A percentile compares a stretch with the other conserved stretches of the same genome.
Conservation (phyloP, 2,113 vertebrate genomes). For the Micronycteris hirsuta region DNA sequence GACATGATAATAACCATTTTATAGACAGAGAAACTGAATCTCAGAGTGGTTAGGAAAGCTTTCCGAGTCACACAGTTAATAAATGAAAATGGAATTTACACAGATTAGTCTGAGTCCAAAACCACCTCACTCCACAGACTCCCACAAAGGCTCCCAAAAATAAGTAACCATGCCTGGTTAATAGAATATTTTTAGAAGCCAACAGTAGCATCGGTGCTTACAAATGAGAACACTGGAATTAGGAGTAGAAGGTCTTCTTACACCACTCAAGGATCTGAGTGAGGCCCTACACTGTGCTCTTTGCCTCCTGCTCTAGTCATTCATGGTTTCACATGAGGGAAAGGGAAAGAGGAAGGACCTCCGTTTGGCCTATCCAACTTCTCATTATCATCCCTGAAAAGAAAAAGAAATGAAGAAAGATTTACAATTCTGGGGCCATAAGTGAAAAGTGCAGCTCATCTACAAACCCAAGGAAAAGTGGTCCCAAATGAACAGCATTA, state of each 20-base stretch:
- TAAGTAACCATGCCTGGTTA: background rate
- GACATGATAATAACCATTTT: background rate
- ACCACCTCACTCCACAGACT: background rate
- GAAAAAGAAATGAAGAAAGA: background rate
- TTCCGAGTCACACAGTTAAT: background rate
- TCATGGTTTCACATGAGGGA: background rate
- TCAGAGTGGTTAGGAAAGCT: background rate
- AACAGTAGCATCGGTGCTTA: background rate
- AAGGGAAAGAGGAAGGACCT: background rate
- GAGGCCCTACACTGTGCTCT: background rate
- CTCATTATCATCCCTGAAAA: background rate
- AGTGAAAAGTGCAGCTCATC: background rate
- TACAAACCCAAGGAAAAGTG: background rate
- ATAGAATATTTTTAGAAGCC: background rate
- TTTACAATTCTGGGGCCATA: background rate
- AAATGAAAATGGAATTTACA: slow-evolving; percentile 27
- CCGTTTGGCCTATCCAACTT: background rate
- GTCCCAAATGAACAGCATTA: background rate
- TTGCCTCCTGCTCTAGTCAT: background rate
- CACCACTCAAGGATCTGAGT: background rate
- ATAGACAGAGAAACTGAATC: background rate
- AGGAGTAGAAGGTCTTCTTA: background rate
- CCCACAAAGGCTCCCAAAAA: background rate
- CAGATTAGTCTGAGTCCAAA: background rate
- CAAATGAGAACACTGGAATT: background rate